These are phyloP conservation scores for Pseudocheirus occidentalis DNA, from an alignment of 2,797 vertebrate genomes.

Conservation along the genomic window DNA sequence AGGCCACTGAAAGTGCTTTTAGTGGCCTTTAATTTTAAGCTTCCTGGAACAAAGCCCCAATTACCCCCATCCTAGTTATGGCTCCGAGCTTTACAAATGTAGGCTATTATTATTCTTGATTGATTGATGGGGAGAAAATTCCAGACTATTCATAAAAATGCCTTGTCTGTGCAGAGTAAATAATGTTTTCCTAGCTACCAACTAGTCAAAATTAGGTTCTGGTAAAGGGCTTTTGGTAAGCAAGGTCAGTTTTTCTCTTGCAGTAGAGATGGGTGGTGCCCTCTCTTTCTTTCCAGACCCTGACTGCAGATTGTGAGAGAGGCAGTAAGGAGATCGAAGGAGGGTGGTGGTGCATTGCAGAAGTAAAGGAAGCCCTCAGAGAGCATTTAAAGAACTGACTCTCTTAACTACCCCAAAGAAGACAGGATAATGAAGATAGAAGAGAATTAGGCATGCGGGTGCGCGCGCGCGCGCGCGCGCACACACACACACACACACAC, in stretches of 20 bases:
- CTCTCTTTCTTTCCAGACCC: neutral
- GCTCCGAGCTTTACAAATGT: neutral
- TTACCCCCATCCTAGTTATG: neutral
- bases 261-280: neutral
- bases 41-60: neutral
- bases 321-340: neutral
- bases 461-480: too few species aligned
- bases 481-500: neutral
- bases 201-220: neutral
- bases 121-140: neutral
- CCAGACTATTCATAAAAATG: slow-evolving; percentile 1
- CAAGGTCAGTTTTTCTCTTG: neutral
- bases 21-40: neutral
- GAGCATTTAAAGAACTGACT: neutral
- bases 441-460: neutral
- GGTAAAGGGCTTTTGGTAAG: neutral
- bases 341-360: neutral
- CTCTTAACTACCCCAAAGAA: neutral
- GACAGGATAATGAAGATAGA: neutral
- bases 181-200: neutral
- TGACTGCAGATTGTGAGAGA: neutral
- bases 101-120: neutral
- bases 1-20: neutral
- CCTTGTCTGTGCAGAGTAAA: neutral
- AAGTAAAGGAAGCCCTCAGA: neutral